Percentiles rank a stretch among this genome's conserved stretches.
Conservation (phyloP, 2,888 invertebrate genomes). For the Lypha dubia region DNA sequence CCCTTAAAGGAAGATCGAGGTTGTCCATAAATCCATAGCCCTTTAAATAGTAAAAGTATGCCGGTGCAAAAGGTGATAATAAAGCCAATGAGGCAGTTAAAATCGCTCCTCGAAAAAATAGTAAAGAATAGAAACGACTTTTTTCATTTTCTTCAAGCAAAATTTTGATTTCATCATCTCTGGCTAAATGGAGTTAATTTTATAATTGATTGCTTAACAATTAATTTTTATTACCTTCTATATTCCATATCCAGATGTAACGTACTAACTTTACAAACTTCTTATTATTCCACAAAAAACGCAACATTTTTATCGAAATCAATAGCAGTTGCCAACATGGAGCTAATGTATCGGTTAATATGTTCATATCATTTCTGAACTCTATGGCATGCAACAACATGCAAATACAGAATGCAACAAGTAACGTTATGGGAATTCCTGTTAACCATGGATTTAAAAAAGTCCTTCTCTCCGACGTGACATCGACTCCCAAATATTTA, state of each 20-base stretch:
- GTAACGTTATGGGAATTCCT: too few relatives aligned
- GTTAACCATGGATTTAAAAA: too few relatives aligned
- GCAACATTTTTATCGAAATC: slow-evolving; percentile 57
- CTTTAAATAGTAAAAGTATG: slow-evolving; percentile 26
- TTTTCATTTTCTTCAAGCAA: slow-evolving; percentile 58
- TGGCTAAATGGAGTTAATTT: slow-evolving; percentile 5
- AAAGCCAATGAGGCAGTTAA: slow-evolving; percentile 32
- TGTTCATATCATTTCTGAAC: slow-evolving; percentile 50
- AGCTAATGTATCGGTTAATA: slow-evolving; percentile 63
- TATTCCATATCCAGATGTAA: slow-evolving; percentile 57
- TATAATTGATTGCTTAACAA: neutral
- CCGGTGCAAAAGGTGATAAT: slow-evolving; percentile 32
- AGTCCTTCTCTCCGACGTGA: too few relatives aligned
- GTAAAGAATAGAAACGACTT: slow-evolving; percentile 19
- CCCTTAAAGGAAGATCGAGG: slow-evolving; percentile 46
- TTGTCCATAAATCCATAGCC: slow-evolving; percentile 31
- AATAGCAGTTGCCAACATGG: slow-evolving; percentile 59
- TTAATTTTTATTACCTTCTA: slow-evolving; percentile 54
- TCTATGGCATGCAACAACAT: slow-evolving; percentile 45
- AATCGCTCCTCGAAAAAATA: slow-evolving; percentile 32
- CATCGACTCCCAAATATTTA: too few relatives aligned
- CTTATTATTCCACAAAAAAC: slow-evolving; percentile 58
- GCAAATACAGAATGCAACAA: neutral
- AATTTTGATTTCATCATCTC: slow-evolving; percentile 33
- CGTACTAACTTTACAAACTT: slow-evolving; percentile 58